Evolutionary conservation across 2,113 vertebrate genomes (phyloP).

Genomic region (Tinamus guttatus): DNA sequence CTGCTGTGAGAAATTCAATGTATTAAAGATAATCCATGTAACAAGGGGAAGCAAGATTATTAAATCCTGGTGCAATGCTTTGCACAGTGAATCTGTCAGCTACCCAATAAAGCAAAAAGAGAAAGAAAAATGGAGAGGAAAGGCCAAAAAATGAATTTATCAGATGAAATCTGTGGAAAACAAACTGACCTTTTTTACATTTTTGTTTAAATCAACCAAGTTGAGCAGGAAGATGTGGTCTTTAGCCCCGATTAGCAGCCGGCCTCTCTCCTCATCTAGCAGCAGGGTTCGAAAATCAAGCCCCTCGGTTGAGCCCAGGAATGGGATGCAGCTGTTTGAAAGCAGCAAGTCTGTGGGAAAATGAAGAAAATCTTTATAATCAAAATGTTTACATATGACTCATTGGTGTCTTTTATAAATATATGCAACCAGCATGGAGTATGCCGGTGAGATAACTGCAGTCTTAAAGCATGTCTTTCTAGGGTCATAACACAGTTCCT

Average conservation of each 20-base stretch:
- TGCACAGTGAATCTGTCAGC: neutral
- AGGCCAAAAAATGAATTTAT: slow-evolving; percentile 21
- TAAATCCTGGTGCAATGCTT: neutral
- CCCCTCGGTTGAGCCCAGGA: slow-evolving; percentile 87
- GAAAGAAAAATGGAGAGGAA: neutral
- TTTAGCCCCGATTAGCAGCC: slow-evolving; percentile 89
- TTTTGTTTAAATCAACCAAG: slow-evolving; percentile 89
- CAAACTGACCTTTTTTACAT: slow-evolving; percentile 88
- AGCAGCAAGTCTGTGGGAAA: slow-evolving; percentile 87
- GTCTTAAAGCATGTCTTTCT: neutral
- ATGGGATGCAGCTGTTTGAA: slow-evolving; percentile 89
- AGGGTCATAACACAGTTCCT: neutral
- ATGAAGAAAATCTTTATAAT: slow-evolving; percentile 56
- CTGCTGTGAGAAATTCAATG: neutral
- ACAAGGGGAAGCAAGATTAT: neutral
- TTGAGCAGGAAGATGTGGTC: slow-evolving; percentile 93
- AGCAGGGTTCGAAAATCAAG: slow-evolving; percentile 92
- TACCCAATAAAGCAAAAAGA: neutral
- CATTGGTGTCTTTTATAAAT: slow-evolving; percentile 56
- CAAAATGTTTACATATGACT: slow-evolving; percentile 57
- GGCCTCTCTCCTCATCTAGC: slow-evolving; percentile 92
- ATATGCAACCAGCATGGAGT: neutral
- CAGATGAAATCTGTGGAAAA: slow-evolving; percentile 12
- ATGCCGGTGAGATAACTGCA: slow-evolving; percentile 6
- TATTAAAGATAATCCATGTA: neutral